Evolutionary conservation across 1,140 invertebrate genomes (phyloP).

Genomic region (Saxidomus purpurata): DNA sequence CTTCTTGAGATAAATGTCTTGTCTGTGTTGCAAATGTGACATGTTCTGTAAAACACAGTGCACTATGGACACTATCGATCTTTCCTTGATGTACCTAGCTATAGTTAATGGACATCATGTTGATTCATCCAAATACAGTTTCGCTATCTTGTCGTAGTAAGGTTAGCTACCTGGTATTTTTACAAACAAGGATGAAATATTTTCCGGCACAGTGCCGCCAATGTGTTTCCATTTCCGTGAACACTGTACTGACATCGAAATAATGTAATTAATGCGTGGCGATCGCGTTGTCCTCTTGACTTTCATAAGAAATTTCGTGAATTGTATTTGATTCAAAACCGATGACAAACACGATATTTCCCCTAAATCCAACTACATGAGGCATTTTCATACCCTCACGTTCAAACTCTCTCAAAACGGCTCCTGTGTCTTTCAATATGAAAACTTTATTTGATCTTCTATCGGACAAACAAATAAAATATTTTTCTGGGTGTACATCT

Average conservation of each 20-base stretch:
- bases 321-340: neutral
- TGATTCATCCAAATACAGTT: too few relatives aligned
- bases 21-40: too few relatives aligned
- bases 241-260: neutral
- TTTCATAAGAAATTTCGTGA: neutral
- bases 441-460: neutral
- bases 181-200: neutral
- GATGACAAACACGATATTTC: neutral
- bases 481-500: neutral
- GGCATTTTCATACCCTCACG: neutral
- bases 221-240: neutral
- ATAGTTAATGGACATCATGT: too few relatives aligned
- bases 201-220: neutral
- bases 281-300: neutral
- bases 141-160: too few relatives aligned
- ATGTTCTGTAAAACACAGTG: too few relatives aligned
- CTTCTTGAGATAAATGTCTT: too few relatives aligned
- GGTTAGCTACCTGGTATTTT: too few relatives aligned
- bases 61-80: too few relatives aligned
- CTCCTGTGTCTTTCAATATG: neutral
- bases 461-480: neutral
- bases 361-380: neutral
- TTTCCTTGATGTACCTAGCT: too few relatives aligned
- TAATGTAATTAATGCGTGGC: neutral
- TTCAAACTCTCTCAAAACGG: neutral